phyloP scores from a whole-genome alignment of 2,888 invertebrate genomes.

The Cephus pulcher region DNA sequence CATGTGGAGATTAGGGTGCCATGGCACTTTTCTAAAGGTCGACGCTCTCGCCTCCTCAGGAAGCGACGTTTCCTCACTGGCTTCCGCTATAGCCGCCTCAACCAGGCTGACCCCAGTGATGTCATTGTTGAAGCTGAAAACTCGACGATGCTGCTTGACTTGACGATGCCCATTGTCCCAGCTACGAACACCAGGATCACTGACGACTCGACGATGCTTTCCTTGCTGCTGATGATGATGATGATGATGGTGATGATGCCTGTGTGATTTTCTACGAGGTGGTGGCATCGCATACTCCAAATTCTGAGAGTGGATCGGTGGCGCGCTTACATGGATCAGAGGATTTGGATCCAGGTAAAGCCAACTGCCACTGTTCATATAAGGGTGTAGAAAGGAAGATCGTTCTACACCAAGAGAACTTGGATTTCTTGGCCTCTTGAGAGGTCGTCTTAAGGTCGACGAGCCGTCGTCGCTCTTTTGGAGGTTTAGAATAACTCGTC shows the following conservation, averaged over 20 bases:
- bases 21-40: conserved; percentile 67
- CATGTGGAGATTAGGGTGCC: conserved; percentile 67
- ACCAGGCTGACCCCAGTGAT: conserved; percentile 29
- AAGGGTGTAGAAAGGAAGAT: conserved; percentile 37
- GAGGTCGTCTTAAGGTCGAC: background rate
- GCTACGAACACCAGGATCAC: conserved; percentile 46
- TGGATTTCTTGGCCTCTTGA: conserved; percentile 5
- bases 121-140: conserved; percentile 44
- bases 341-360: conserved; percentile 54
- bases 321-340: conserved; percentile 32
- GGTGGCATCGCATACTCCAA: conserved; percentile 45
- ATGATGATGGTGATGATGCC: conserved; percentile 37
- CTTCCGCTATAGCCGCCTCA: conserved; percentile 32
- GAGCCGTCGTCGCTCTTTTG: conserved; percentile 12
- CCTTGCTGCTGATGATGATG: conserved; percentile 21
- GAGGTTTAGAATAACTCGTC: conserved; percentile 37
- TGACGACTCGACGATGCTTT: conserved; percentile 48
- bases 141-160: conserved; percentile 42
- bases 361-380: conserved; percentile 56
- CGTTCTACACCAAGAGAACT: conserved; percentile 7
- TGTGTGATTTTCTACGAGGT: conserved; percentile 38
- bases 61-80: conserved; percentile 34
- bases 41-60: conserved; percentile 44
- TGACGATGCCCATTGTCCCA: conserved; percentile 27
- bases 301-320: conserved; percentile 32